Evolutionary conservation across 1,140 invertebrate genomes (phyloP).

Genomic region (Manduca sexta): DNA sequence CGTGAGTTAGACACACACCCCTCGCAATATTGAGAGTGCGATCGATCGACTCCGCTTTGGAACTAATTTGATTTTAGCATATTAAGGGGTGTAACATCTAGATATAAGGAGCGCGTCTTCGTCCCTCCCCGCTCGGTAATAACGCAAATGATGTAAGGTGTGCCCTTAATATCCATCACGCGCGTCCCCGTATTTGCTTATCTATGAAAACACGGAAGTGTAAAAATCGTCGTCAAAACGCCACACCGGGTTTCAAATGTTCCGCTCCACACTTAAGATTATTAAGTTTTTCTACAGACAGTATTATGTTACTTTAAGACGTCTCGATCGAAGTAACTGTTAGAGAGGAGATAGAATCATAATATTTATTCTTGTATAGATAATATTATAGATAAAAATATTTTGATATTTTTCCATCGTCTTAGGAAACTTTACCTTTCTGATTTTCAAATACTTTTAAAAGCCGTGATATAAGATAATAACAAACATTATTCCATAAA

Average conservation of each 20-base stretch:
- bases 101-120: slow-evolving; percentile 66
- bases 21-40: slow-evolving; percentile 51
- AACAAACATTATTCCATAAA: no score
- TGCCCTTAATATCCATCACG: slow-evolving; percentile 71
- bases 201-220: slow-evolving; percentile 68
- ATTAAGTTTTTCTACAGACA: slow-evolving; percentile 17
- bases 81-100: slow-evolving; percentile 61
- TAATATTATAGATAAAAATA: no score
- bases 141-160: slow-evolving; percentile 72
- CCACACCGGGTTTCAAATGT: slow-evolving; percentile 30
- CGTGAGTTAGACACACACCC: no score
- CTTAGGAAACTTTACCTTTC: no score
- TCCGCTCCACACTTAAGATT: slow-evolving; percentile 35
- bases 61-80: slow-evolving; percentile 73
- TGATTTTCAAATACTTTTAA: no score
- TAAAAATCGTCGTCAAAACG: slow-evolving; percentile 61
- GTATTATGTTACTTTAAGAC: no score
- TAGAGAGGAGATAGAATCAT: no score
- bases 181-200: slow-evolving; percentile 68
- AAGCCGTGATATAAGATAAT: no score
- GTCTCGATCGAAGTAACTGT: no score
- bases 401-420: no score
- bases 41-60: slow-evolving; percentile 62
- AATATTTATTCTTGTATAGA: no score
- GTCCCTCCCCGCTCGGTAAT: slow-evolving; percentile 51